A percentile compares a stretch with the other conserved stretches of the same genome.
Evolutionary conservation across 2,797 vertebrate species (phyloP).

Genomic region (Phaenicophaeus curvirostris): DNA sequence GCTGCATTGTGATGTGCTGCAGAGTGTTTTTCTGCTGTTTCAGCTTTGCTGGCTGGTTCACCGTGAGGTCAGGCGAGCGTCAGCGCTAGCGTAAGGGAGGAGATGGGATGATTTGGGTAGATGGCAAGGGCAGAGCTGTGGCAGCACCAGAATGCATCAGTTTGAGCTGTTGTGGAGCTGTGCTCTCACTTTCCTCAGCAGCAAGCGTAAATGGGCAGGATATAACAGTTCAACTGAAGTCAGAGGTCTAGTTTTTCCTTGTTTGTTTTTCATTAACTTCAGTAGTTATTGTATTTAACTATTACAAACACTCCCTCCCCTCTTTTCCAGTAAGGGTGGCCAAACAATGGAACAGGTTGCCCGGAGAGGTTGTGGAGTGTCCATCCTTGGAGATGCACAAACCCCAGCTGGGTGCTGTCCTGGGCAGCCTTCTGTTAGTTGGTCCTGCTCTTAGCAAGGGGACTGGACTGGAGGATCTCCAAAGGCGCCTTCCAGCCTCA

Average conservation of each 20-base stretch:
- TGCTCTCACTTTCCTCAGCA: not conserved
- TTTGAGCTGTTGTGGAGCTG: not conserved
- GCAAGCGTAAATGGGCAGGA: not conserved
- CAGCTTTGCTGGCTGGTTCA: conserved; percentile 28
- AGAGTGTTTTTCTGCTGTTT: conserved; percentile 26
- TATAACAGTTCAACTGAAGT: not conserved
- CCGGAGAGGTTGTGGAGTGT: not conserved
- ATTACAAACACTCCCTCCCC: not conserved
- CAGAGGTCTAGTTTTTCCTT: not conserved
- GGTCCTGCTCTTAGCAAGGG: not conserved
- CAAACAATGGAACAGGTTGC: not conserved
- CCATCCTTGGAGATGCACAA: accelerated
- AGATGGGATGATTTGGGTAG: not conserved
- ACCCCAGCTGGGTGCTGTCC: not conserved
- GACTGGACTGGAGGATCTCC: not conserved
- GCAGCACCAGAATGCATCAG: not conserved
- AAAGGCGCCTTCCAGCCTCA: not conserved
- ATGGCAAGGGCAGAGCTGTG: not conserved
- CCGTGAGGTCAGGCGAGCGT: not conserved
- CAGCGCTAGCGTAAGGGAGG: not conserved
- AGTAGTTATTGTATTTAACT: not conserved
- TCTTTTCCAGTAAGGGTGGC: not conserved
- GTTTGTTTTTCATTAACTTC: not conserved
- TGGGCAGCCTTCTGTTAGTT: not conserved
- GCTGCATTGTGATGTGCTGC: not conserved